Evolutionary conservation across 2,888 invertebrate genomes (phyloP).

Genomic region (Drosophila macrospina): DNA sequence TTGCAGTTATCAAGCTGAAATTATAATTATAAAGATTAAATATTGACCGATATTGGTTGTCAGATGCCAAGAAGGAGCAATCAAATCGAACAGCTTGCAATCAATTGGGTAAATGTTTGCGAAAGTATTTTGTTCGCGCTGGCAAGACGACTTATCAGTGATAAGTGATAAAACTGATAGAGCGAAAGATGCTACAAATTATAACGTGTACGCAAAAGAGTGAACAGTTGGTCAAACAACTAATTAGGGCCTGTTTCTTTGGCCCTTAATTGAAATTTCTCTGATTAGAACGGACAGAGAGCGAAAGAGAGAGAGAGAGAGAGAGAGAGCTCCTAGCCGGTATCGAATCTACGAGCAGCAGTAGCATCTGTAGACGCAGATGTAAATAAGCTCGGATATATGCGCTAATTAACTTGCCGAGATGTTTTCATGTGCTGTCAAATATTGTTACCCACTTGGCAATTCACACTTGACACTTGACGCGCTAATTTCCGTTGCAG

Average conservation of each 20-base stretch:
- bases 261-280: constrained; percentile 8
- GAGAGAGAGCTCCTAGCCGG: neutral
- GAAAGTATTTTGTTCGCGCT: constrained; percentile 26
- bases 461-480: constrained; percentile 78
- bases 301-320: neutral
- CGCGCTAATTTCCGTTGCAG: constrained; percentile 72
- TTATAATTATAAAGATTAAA: constrained; percentile 37
- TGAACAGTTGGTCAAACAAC: neutral
- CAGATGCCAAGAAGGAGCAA: neutral
- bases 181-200: constrained; percentile 9
- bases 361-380: constrained; percentile 28
- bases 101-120: constrained; percentile 26
- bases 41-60: constrained; percentile 43
- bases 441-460: constrained; percentile 73
- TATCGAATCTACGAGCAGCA: neutral
- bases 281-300: too few relatives aligned
- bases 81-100: constrained; percentile 12
- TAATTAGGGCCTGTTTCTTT: too few relatives aligned
- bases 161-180: constrained; percentile 51
- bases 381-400: constrained; percentile 58
- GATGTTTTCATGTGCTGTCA: constrained; percentile 72
- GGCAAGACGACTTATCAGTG: constrained; percentile 23
- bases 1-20: constrained; percentile 20
- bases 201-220: constrained; percentile 22
- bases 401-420: constrained; percentile 67